Percentiles rank a stretch among this genome's conserved stretches.
Evolutionary conservation across 2,113 vertebrate genomes (phyloP).

Genomic region (Cepphus grylle): DNA sequence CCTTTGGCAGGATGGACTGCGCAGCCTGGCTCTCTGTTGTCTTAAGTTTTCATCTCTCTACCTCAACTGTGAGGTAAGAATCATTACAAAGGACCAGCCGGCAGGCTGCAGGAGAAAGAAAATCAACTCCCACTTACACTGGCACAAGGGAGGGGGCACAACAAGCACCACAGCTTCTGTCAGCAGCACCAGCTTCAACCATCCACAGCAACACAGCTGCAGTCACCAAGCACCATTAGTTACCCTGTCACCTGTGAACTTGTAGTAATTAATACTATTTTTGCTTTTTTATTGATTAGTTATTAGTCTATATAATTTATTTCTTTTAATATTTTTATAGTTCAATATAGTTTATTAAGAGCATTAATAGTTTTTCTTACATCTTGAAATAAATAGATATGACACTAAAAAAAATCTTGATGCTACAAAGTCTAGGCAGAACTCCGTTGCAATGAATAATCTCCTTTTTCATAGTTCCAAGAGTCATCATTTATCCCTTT

Average conservation of each 20-base stretch:
- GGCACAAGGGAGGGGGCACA: background rate
- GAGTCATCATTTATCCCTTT: background rate
- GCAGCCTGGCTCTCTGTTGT: background rate
- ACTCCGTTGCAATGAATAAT: background rate
- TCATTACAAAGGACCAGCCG: background rate
- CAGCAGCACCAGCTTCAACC: background rate
- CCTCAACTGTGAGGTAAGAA: background rate
- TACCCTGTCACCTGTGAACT: background rate
- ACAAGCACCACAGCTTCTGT: background rate
- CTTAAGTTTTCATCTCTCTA: background rate
- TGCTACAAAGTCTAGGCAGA: background rate
- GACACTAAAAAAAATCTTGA: background rate
- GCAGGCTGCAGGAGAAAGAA: background rate
- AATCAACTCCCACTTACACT: fast-evolving
- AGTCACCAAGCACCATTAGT: background rate
- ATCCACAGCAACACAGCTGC: background rate
- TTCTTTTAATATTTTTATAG: background rate
- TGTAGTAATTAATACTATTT: background rate
- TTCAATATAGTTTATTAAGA: background rate
- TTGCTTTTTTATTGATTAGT: background rate
- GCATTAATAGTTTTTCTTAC: background rate
- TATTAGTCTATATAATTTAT: background rate
- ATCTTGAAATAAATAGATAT: background rate
- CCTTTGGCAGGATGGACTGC: background rate
- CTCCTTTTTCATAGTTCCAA: background rate